Percentiles rank a stretch among this genome's conserved stretches.
phyloP scores from a whole-genome alignment of 2,888 invertebrate genomes.

The Rhodophaea formosa region DNA sequence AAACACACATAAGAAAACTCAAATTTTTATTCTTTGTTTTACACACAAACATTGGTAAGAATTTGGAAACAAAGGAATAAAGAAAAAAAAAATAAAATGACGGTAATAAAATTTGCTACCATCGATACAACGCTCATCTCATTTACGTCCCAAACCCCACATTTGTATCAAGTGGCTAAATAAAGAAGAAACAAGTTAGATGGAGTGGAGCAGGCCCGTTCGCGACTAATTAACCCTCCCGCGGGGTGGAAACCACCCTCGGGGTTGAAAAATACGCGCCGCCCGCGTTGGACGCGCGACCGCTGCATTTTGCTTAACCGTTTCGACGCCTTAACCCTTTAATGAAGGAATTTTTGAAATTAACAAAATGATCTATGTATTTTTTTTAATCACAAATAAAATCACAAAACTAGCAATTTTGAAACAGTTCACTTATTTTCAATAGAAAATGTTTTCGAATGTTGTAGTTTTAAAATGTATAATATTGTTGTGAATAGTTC shows the following conservation, averaged over 20 bases:
- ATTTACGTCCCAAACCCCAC: constrained; percentile 45
- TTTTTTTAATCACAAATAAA: too few species aligned
- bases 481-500: too few species aligned
- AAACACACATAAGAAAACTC: too few species aligned
- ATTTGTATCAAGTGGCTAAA: constrained; percentile 79
- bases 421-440: too few species aligned
- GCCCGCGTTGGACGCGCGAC: constrained; percentile 37
- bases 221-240: constrained; percentile 78
- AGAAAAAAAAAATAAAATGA: too few species aligned
- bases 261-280: constrained; percentile 68
- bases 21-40: too few species aligned
- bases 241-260: constrained; percentile 41
- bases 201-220: constrained; percentile 75
- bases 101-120: not conserved
- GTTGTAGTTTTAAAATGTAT: too few species aligned
- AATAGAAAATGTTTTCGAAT: too few species aligned
- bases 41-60: too few species aligned
- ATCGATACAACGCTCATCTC: constrained; percentile 24
- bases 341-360: not conserved
- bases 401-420: too few species aligned
- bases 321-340: constrained; percentile 14
- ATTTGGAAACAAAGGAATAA: too few species aligned
- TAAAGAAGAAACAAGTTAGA: constrained; percentile 80
- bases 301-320: constrained; percentile 22
- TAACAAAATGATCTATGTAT: not conserved